These are phyloP conservation scores for Drosophila paucipuncta DNA, from an alignment of 2,888 invertebrate species.

Conservation along the genomic window DNA sequence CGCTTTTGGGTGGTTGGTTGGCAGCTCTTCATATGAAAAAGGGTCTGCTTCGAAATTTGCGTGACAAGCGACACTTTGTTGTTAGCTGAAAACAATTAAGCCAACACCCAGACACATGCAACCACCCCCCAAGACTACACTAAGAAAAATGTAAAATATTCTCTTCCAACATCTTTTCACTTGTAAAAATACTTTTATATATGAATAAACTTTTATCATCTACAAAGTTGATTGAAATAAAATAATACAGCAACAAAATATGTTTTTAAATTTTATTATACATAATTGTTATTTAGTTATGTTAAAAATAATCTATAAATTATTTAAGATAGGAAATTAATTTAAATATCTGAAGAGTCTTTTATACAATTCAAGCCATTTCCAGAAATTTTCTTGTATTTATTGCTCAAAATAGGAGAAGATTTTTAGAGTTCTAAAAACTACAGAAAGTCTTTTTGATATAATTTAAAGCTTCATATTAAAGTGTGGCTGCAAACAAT, in stretches of 20 bases:
- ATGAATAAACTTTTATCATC: neutral
- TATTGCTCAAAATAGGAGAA: neutral
- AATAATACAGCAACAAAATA: neutral
- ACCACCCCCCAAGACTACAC: slow-evolving; percentile 8
- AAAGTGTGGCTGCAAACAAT: neutral
- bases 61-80: slow-evolving; percentile 75
- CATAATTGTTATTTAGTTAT: neutral
- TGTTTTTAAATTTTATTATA: neutral
- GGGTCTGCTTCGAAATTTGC: slow-evolving; percentile 52
- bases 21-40: slow-evolving; percentile 15
- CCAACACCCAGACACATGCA: slow-evolving; percentile 54
- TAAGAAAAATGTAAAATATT: neutral
- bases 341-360: rapidly evolving
- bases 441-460: neutral
- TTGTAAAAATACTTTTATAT: neutral
- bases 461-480: neutral
- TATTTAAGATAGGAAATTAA: neutral
- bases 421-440: neutral
- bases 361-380: neutral
- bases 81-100: slow-evolving; percentile 62
- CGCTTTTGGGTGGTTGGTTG: slow-evolving; percentile 22
- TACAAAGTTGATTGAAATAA: neutral
- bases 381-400: neutral
- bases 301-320: neutral
- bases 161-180: neutral